Conservation (phyloP, 2,797 vertebrate species). For the Emydoidea blandingii region DNA sequence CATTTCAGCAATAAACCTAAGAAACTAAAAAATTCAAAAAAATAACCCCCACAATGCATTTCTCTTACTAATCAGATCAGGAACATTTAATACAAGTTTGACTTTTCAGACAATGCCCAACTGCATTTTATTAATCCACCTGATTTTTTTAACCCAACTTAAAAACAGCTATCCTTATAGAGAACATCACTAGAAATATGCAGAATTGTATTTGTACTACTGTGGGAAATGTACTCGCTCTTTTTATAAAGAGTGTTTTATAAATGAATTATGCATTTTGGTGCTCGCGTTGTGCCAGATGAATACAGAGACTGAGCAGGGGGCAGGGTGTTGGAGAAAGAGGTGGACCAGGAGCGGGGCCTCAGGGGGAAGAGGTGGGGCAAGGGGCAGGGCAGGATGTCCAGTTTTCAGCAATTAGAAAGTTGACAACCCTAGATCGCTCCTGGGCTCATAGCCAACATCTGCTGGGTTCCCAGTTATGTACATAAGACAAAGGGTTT, state of each 20-base stretch:
- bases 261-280: neutral
- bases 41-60: neutral
- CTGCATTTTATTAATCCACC: slow-evolving; percentile 9
- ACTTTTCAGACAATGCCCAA: slow-evolving; percentile 42
- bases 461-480: neutral
- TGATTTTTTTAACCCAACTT: neutral
- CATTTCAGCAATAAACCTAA: slow-evolving; percentile 36
- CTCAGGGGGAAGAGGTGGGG: no score
- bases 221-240: neutral
- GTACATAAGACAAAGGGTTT: neutral
- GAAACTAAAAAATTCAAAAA: neutral
- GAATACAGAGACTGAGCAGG: no score
- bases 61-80: slow-evolving; percentile 22
- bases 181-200: neutral
- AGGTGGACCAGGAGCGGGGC: no score
- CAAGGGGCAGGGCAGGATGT: no score
- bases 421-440: no score
- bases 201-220: neutral
- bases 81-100: slow-evolving; percentile 19
- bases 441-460: neutral
- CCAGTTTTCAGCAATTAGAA: no score
- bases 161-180: neutral
- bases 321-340: no score
- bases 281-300: no score
- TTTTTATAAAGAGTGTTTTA: neutral